Percentiles rank a stretch among this genome's conserved stretches.
Conservation (phyloP, 2,888 invertebrate genomes). For the Lasioglossum villosulum region DNA sequence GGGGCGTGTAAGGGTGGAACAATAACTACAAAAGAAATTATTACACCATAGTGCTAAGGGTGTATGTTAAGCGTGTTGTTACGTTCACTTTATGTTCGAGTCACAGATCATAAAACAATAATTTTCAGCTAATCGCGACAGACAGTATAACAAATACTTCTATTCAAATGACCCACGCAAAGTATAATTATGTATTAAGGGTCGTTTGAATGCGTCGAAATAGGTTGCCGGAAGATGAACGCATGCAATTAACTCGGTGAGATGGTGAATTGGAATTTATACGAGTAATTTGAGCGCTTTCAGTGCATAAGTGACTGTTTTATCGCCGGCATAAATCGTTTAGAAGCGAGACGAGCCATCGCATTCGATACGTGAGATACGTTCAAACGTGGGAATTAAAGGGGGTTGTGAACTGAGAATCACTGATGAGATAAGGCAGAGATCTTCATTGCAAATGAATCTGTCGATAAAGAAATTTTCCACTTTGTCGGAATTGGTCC, state of each 20-base stretch:
- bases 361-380: constrained; percentile 75
- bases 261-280: constrained; percentile 72
- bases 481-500: constrained; percentile 12
- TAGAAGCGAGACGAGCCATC: constrained; percentile 67
- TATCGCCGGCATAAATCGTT: constrained; percentile 77
- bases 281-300: constrained; percentile 54
- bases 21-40: background rate
- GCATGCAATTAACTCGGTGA: constrained; percentile 61
- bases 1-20: background rate
- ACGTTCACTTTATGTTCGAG: background rate
- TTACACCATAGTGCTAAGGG: background rate
- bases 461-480: constrained; percentile 31
- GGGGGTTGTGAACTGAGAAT: constrained; percentile 66
- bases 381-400: constrained; percentile 72
- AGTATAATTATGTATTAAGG: constrained; percentile 49
- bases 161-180: constrained; percentile 24
- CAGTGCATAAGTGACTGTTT: constrained; percentile 64
- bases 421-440: constrained; percentile 71
- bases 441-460: constrained; percentile 34
- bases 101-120: background rate
- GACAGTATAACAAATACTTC: background rate
- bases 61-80: no score
- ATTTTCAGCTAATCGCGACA: background rate
- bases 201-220: constrained; percentile 60
- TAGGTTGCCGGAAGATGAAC: constrained; percentile 52